Evolutionary conservation across 1,140 invertebrate species (phyloP).

Genomic region (Ditylenchus dipsaci): DNA sequence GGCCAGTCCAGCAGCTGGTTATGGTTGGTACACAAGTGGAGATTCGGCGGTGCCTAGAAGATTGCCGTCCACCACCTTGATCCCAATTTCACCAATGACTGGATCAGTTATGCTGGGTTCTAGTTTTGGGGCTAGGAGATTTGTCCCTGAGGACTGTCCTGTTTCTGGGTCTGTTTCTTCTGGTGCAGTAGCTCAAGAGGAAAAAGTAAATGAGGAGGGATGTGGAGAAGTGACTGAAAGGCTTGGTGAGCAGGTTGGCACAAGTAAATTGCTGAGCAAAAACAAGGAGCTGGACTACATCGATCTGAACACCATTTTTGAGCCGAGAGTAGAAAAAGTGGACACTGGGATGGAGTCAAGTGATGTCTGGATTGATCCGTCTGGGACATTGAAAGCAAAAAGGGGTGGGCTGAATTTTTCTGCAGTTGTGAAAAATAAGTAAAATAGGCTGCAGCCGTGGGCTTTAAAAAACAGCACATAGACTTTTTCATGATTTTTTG

Average conservation of each 20-base stretch:
- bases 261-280: too few species aligned
- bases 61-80: conserved; percentile 16
- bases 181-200: neutral
- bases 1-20: neutral
- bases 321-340: neutral
- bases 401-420: too few species aligned
- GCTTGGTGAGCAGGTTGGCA: too few species aligned
- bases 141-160: neutral
- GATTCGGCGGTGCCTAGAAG: conserved; percentile 17
- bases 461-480: too few species aligned
- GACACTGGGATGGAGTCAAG: too few species aligned
- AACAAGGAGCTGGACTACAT: neutral
- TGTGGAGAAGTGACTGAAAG: neutral
- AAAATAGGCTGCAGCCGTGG: too few species aligned
- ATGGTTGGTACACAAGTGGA: conserved; percentile 1
- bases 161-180: neutral
- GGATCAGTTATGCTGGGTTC: neutral
- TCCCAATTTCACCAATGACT: conserved; percentile 1
- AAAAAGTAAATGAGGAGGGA: neutral
- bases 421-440: too few species aligned
- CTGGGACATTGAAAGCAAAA: too few species aligned
- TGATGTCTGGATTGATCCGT: too few species aligned
- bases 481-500: too few species aligned
- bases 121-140: neutral
- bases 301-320: neutral